A percentile compares a stretch with the other conserved stretches of the same genome.
These are phyloP conservation scores for Benthosema pterotum DNA, from an alignment of 2,797 vertebrate species.

Conservation along the genomic window DNA sequence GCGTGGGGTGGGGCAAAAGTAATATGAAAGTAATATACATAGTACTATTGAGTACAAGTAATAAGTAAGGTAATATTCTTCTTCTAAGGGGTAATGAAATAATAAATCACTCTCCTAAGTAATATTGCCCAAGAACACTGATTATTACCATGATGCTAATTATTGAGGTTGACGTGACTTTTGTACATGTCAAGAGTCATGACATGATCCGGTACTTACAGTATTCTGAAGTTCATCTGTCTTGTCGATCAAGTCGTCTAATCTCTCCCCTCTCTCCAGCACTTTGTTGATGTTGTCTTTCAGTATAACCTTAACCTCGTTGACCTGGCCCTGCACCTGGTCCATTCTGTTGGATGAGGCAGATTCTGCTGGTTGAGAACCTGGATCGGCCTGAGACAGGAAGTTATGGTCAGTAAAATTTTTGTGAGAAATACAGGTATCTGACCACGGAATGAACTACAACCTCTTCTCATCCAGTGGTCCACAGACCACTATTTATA, in stretches of 20 bases:
- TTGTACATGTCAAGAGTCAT: too few relatives aligned
- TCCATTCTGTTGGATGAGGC: conserved; percentile 60
- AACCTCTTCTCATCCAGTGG: background rate
- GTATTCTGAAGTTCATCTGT: conserved; percentile 77
- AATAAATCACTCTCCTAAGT: too few relatives aligned
- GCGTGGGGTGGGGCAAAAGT: too few relatives aligned
- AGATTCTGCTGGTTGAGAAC: conserved; percentile 49
- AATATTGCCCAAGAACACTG: too few relatives aligned
- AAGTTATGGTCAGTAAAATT: background rate
- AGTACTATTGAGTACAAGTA: too few relatives aligned
- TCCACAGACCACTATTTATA: background rate
- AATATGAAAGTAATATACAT: too few relatives aligned
- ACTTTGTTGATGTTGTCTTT: conserved; percentile 87
- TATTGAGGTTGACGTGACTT: too few relatives aligned
- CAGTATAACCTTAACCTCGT: conserved; percentile 85
- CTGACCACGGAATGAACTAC: too few relatives aligned
- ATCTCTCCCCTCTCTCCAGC: conserved; percentile 81
- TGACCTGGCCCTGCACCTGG: conserved; percentile 79
- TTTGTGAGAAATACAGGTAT: background rate
- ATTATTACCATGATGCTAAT: too few relatives aligned
- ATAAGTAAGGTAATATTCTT: too few relatives aligned
- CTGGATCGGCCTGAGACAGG: conserved; percentile 64
- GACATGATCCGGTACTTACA: conserved; percentile 75
- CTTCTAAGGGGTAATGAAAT: too few relatives aligned
- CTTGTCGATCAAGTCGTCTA: conserved; percentile 79